A percentile compares a stretch with the other conserved stretches of the same genome.
phyloP scores from a whole-genome alignment of 2,797 vertebrate genomes.

The Oreonectes daqikongensis region DNA sequence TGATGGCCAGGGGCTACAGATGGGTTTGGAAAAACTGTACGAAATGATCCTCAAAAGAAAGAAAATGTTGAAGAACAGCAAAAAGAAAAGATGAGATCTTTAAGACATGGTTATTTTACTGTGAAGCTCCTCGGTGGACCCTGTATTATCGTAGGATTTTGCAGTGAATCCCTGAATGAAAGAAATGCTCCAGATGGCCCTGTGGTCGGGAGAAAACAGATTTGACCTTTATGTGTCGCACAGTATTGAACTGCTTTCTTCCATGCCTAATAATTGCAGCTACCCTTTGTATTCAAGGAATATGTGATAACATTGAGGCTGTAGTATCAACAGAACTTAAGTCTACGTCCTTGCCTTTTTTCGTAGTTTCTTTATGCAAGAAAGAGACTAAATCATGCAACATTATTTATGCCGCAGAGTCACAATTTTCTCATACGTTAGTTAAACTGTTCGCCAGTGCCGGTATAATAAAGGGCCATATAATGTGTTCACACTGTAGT shows the following conservation, averaged over 20 bases:
- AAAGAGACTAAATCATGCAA: constrained; percentile 47
- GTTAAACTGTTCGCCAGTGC: constrained; percentile 44
- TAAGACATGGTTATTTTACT: constrained; percentile 60
- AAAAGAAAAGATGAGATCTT: constrained; percentile 79
- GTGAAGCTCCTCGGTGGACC: constrained; percentile 51
- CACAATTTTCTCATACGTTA: constrained; percentile 48
- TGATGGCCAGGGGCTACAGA: constrained; percentile 84
- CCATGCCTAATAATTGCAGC: constrained; percentile 62
- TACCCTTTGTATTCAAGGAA: constrained; percentile 57
- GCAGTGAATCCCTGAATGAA: constrained; percentile 61
- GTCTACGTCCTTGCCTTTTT: constrained; percentile 50
- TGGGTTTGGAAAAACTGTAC: constrained; percentile 85
- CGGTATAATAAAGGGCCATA: constrained; percentile 47
- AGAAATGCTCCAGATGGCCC: constrained; percentile 62
- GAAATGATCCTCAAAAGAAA: constrained; percentile 90
- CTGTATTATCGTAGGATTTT: constrained; percentile 62
- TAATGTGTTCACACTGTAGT: constrained; percentile 55
- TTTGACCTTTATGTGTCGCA: constrained; percentile 67
- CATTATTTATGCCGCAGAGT: constrained; percentile 35
- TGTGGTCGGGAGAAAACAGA: constrained; percentile 66
- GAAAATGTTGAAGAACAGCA: constrained; percentile 80
- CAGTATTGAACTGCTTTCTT: constrained; percentile 66
- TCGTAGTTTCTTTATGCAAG: constrained; percentile 34
- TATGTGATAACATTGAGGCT: constrained; percentile 59
- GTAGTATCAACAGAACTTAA: constrained; percentile 51